phyloP scores from a whole-genome alignment of 2,888 invertebrate genomes.

The Drosophila rellima region DNA sequence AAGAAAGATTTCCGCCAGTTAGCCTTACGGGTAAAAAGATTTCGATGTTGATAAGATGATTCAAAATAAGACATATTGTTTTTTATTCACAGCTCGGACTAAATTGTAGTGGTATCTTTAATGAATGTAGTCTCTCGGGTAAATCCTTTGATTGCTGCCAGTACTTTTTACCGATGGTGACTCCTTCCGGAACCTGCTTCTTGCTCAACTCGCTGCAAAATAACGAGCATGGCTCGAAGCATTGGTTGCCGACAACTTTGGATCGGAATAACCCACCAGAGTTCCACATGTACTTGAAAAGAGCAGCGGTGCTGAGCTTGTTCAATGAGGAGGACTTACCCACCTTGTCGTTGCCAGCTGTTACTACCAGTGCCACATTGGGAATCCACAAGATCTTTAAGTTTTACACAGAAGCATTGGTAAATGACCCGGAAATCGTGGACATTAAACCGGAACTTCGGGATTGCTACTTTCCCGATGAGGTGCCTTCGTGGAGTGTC shows the following conservation, averaged over 20 bases:
- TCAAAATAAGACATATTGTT: background rate
- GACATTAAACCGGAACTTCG: constrained; percentile 88
- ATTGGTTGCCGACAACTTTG: constrained; percentile 80
- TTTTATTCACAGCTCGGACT: constrained; percentile 66
- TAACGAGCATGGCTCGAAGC: constrained; percentile 82
- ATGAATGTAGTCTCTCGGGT: constrained; percentile 87
- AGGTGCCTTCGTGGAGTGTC: constrained; percentile 87
- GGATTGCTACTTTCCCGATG: constrained; percentile 90
- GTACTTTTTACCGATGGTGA: constrained; percentile 88
- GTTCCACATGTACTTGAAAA: constrained; percentile 65
- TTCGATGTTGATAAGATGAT: background rate
- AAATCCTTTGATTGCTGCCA: constrained; percentile 88
- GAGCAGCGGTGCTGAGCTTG: constrained; percentile 67
- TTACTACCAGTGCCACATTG: constrained; percentile 36
- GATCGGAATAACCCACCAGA: constrained; percentile 67
- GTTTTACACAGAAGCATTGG: constrained; percentile 87
- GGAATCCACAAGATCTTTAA: constrained; percentile 70
- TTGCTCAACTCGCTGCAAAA: constrained; percentile 88
- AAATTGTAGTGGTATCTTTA: constrained; percentile 87
- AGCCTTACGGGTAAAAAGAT: constrained; percentile 62
- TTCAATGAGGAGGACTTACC: constrained; percentile 84
- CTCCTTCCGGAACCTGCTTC: constrained; percentile 88
- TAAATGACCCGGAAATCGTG: constrained; percentile 89
- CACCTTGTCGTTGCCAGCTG: constrained; percentile 65
- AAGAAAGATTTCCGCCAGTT: constrained; percentile 66